Conservation (phyloP, 2,888 invertebrate genomes). For the Nephrocerus scutellatus region DNA sequence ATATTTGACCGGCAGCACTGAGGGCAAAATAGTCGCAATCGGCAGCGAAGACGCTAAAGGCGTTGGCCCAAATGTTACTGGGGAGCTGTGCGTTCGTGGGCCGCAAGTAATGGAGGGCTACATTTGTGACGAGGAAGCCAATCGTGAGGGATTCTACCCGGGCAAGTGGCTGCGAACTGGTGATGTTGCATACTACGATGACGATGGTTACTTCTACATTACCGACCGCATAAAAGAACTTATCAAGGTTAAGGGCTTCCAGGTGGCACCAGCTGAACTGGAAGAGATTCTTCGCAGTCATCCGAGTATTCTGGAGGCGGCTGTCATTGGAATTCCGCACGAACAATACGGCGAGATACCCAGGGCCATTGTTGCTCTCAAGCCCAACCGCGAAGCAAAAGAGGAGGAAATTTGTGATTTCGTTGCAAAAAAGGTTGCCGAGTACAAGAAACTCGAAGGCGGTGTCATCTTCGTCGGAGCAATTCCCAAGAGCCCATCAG, state of each 20-base stretch:
- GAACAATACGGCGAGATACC: constrained; percentile 65
- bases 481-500: constrained; percentile 70
- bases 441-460: constrained; percentile 67
- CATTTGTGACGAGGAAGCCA: constrained; percentile 66
- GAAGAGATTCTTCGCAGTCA: constrained; percentile 52
- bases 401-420: constrained; percentile 56
- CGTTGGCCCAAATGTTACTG: constrained; percentile 56
- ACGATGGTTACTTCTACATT: constrained; percentile 59
- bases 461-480: constrained; percentile 59
- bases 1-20: constrained; percentile 55
- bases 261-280: constrained; percentile 85
- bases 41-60: constrained; percentile 40
- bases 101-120: constrained; percentile 81
- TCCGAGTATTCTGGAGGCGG: constrained; percentile 70
- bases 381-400: constrained; percentile 46
- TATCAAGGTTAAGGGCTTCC: constrained; percentile 69
- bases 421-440: constrained; percentile 61
- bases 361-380: constrained; percentile 62
- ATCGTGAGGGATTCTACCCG: constrained; percentile 54
- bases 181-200: constrained; percentile 59
- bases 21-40: constrained; percentile 56
- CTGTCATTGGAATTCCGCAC: constrained; percentile 72
- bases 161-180: constrained; percentile 70
- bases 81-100: constrained; percentile 68
- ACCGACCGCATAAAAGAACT: constrained; percentile 74